Base-by-base conservation (phyloP, 2,113 vertebrate genomes). In the Tragelaphus buxtoni region DNA sequence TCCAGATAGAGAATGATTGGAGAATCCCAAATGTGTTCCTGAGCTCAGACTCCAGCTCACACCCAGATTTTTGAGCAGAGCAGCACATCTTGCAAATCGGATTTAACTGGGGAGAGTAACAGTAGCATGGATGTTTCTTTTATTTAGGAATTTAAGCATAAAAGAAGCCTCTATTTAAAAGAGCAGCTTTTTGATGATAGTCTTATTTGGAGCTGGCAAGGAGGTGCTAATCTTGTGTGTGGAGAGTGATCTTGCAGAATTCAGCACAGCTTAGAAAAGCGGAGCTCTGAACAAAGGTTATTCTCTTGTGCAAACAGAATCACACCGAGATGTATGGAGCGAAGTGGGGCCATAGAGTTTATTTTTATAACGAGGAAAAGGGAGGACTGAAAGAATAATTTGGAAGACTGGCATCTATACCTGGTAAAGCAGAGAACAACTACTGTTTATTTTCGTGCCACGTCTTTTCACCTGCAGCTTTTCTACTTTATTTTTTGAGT, bases 81-180 rank as follows among this genome's bases (percentile, higher is more conserved):
- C 92, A 77, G 96, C 76, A 58, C 94, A 97, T 98, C 95, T 65
- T 39, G 82, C 95, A 96, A 97, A 97, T 98, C 94, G 91, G 97
- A 97, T 98, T 97, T 96, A 87, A 95, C 96, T 94, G 86, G 77
- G 77, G 63, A 95, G 90, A 95, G 94, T 96, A 96, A 90, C 94
- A 88, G 92, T 85, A 94, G 88, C 95, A 85, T 69, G n/a, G 96
- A 88, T 97, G 92, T 97, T 94, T 92, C 95, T 97, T 97, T 97
- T 97, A 97, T 97, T 97, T 98, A 97, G 95, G 95, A 96, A 91
- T 96, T 95, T 98, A 97, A 94, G 92, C 96, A 96, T 94, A 95
- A 96, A 96, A 86, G 96, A 89, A 96, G 77, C 94, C 92, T 97
- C 97, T 97, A 85, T 97, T 97, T 97, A 94, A 94, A 97, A 97